Evolutionary conservation across 2,113 vertebrate genomes (phyloP).

Genomic region (Bubalus kerabau): DNA sequence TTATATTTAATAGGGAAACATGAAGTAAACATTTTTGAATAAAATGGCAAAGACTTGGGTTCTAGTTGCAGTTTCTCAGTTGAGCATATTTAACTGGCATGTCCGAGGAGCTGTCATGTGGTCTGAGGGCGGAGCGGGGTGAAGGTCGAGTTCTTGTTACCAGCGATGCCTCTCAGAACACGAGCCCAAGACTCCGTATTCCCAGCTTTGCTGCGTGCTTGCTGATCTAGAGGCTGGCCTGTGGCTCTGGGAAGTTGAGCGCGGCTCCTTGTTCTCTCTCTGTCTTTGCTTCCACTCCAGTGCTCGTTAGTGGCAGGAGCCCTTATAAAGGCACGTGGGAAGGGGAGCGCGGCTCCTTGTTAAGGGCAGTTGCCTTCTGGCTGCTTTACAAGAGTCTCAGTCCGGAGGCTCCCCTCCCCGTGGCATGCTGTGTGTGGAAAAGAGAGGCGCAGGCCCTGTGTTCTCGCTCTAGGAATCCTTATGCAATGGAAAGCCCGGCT

Average conservation of each 20-base stretch:
- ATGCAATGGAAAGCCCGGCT: neutral
- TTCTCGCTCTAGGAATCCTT: neutral
- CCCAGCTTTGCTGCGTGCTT: neutral
- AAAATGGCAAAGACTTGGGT: constrained; percentile 64
- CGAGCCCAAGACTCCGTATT: neutral
- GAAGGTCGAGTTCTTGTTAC: neutral
- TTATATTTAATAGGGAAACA: constrained; percentile 79
- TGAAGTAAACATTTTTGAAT: constrained; percentile 81
- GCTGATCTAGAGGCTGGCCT: neutral
- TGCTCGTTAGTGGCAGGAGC: neutral
- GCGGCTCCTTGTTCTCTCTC: neutral
- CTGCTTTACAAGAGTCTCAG: neutral
- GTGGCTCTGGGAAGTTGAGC: neutral
- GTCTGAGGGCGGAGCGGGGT: neutral
- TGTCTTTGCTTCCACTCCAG: neutral
- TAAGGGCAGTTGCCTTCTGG: neutral
- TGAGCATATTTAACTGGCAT: constrained; percentile 5
- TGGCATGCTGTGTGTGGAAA: neutral
- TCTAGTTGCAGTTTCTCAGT: constrained; percentile 46
- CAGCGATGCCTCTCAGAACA: neutral
- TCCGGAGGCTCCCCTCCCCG: neutral
- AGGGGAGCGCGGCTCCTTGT: neutral
- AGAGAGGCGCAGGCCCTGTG: neutral
- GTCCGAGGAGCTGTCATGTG: neutral
- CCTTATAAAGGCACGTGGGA: neutral